Evolutionary conservation across 2,113 vertebrate species (phyloP).

Genomic region (Nothoprocta pentlandii): DNA sequence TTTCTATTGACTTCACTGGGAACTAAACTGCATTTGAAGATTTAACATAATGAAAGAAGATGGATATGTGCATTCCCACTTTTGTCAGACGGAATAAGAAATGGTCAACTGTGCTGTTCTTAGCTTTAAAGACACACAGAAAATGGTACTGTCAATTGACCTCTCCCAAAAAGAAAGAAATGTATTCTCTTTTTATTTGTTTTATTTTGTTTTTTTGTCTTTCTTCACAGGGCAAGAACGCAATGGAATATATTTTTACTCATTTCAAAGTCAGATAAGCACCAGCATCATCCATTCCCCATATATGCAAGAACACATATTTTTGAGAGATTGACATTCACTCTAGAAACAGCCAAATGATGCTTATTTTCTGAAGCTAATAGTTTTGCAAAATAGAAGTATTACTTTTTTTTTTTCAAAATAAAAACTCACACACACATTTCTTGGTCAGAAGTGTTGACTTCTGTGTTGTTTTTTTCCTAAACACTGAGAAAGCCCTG

Average conservation of each 20-base stretch:
- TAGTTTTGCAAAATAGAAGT: background rate
- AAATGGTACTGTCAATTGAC: background rate
- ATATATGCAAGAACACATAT: fast-evolving
- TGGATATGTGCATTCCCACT: background rate
- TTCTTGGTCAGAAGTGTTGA: background rate
- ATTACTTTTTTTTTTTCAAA: background rate
- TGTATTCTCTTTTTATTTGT: background rate
- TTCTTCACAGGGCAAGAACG: background rate
- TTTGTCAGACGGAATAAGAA: background rate
- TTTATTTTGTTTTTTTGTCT: background rate
- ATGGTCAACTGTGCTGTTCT: fast-evolving
- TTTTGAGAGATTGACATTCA: background rate
- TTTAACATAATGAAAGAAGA: background rate
- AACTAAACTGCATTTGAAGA: background rate
- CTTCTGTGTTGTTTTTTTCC: background rate
- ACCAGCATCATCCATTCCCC: background rate
- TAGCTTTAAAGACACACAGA: background rate
- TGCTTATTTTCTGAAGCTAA: background rate
- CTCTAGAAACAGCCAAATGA: background rate
- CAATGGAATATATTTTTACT: background rate
- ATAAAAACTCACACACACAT: background rate
- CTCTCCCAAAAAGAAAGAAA: background rate
- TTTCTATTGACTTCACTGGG: background rate
- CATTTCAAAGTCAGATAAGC: background rate
- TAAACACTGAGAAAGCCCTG: slow-evolving; percentile 61